Percentiles rank a stretch among this genome's conserved stretches.
These are phyloP conservation scores for Diabrotica virgifera DNA, from an alignment of 1,140 invertebrate genomes.

Conservation along the genomic window DNA sequence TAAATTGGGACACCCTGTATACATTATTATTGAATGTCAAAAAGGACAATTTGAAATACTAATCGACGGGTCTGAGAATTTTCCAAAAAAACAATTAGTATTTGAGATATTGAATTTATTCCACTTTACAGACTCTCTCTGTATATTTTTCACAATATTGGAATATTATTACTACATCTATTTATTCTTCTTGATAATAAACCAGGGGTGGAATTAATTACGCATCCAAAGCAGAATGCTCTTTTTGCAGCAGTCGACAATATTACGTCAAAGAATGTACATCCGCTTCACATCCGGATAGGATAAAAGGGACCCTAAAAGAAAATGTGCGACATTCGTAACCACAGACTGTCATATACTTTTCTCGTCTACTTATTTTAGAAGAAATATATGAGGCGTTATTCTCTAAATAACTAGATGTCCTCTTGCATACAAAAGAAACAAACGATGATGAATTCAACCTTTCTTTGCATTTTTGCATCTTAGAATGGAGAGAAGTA, in stretches of 20 bases:
- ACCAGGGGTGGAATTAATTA: neutral
- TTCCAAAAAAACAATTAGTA: too few species aligned
- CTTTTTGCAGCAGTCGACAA: neutral
- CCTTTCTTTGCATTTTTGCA: neutral
- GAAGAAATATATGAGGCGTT: neutral
- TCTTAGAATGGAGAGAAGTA: neutral
- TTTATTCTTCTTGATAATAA: too few species aligned
- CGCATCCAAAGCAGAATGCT: neutral
- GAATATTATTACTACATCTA: too few species aligned
- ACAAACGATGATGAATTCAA: constrained; percentile 3
- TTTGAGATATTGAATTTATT: too few species aligned
- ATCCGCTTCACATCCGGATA: neutral
- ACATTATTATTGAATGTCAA: too few species aligned
- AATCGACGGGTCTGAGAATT: too few species aligned
- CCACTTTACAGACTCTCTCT: too few species aligned
- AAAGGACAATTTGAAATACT: too few species aligned
- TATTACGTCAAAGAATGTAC: neutral
- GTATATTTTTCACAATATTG: too few species aligned
- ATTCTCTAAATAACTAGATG: neutral
- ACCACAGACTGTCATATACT: neutral
- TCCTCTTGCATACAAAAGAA: constrained; percentile 2
- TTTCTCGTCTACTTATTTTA: neutral
- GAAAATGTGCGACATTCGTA: neutral
- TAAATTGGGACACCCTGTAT: too few species aligned
- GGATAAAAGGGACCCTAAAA: neutral